phyloP scores from a whole-genome alignment of 2,888 invertebrate species.

The Euzophera pinguis region DNA sequence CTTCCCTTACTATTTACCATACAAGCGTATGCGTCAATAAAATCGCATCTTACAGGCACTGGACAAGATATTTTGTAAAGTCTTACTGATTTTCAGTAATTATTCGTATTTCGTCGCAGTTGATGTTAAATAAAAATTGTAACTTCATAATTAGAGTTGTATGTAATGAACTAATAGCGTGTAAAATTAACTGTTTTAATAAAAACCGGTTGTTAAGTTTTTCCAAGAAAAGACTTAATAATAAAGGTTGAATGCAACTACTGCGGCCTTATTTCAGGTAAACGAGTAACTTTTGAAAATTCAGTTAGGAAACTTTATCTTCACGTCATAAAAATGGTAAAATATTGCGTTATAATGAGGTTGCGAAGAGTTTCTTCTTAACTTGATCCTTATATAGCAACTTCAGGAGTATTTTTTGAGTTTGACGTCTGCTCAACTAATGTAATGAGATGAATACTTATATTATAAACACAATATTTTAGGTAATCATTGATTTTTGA shows the following conservation, averaged over 20 bases:
- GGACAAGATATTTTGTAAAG: too few species aligned
- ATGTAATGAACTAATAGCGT: neutral
- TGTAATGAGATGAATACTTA: neutral
- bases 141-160: neutral
- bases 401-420: neutral
- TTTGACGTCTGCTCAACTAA: neutral
- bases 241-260: neutral
- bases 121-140: neutral
- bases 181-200: neutral
- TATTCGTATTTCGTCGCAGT: neutral
- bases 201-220: neutral
- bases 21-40: too few species aligned
- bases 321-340: constrained; percentile 11
- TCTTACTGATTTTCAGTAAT: too few species aligned
- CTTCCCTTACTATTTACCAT: too few species aligned
- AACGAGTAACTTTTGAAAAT: constrained; percentile 3
- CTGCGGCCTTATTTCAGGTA: constrained; percentile 2
- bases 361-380: neutral
- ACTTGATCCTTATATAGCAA: neutral
- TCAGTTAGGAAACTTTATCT: constrained; percentile 4
- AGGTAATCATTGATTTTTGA: too few species aligned
- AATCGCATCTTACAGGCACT: too few species aligned
- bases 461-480: too few species aligned
- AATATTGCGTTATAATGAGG: constrained; percentile 6
- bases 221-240: neutral